Evolutionary conservation across 2,113 vertebrate genomes (phyloP).

Genomic region (Xiphophorus maculatus): DNA sequence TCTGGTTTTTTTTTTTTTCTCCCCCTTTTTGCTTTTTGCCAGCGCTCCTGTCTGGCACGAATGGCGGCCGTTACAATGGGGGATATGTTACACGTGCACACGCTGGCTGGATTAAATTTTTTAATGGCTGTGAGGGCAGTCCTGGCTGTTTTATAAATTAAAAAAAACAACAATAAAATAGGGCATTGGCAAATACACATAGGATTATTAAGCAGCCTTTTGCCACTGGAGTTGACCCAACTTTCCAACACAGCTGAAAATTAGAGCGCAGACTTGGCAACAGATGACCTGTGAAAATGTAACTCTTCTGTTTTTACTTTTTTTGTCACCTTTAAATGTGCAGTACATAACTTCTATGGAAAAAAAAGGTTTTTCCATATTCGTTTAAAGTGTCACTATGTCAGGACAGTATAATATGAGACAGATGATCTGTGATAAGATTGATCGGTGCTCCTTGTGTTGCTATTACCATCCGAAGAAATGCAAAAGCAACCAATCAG

Average conservation of each 20-base stretch:
- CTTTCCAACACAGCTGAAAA: slow-evolving; percentile 46
- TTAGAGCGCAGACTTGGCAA: slow-evolving; percentile 27
- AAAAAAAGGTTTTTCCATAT: no score
- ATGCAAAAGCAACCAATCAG: no score
- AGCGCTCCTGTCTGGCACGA: slow-evolving; percentile 56
- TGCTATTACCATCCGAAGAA: no score
- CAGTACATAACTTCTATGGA: no score
- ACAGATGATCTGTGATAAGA: no score
- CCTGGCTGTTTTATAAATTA: slow-evolving; percentile 54
- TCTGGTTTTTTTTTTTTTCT: neutral
- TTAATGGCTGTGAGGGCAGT: slow-evolving; percentile 79
- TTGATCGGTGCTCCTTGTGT: no score
- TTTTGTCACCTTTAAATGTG: no score
- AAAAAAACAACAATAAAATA: slow-evolving; percentile 53
- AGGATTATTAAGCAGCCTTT: slow-evolving; percentile 61
- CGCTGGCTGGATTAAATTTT: slow-evolving; percentile 79
- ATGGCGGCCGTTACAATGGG: slow-evolving; percentile 62
- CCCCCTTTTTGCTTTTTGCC: slow-evolving; percentile 55
- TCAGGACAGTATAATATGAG: no score
- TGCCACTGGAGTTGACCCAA: slow-evolving; percentile 28
- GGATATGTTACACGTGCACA: slow-evolving; percentile 76
- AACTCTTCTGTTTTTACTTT: neutral
- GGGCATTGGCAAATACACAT: slow-evolving; percentile 61
- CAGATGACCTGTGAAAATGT: slow-evolving; percentile 1
- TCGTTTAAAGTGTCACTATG: no score